Conservation (phyloP, 2,797 vertebrate genomes). For the Balearica regulorum region DNA sequence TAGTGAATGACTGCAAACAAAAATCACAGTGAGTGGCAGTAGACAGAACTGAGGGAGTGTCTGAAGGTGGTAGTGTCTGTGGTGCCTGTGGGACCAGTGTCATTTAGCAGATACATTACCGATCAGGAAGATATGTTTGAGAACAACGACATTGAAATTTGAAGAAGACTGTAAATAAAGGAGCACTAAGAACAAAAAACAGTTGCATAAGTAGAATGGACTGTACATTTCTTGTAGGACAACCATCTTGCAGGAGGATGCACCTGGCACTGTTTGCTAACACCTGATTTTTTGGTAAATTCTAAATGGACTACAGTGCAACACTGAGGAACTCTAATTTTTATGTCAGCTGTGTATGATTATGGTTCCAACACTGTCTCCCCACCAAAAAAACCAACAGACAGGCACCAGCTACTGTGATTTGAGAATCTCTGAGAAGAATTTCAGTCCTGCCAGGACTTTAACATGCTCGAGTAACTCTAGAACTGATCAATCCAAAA, state of each 20-base stretch:
- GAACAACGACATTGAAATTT: not conserved
- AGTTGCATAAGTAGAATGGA: not conserved
- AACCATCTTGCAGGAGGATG: not conserved
- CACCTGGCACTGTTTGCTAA: not conserved
- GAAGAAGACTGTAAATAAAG: not conserved
- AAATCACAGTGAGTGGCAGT: not conserved
- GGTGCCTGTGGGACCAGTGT: not conserved
- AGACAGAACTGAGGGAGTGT: not conserved
- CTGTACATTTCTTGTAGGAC: rapidly evolving
- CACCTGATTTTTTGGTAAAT: not conserved
- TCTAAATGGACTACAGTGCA: rapidly evolving
- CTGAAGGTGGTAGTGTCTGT: not conserved
- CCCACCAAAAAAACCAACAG: rapidly evolving
- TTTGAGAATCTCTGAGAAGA: not conserved
- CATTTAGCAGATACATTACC: not conserved
- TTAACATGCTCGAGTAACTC: rapidly evolving
- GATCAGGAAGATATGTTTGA: not conserved
- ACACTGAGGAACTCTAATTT: not conserved
- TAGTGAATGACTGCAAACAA: not conserved
- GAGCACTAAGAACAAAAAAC: not conserved
- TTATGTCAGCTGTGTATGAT: not conserved
- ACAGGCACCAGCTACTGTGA: not conserved
- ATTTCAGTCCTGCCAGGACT: not conserved
- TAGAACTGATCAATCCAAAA: not conserved
- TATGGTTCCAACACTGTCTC: not conserved